phyloP scores from a whole-genome alignment of 2,113 vertebrate genomes.

The Lampris megalopsis region DNA sequence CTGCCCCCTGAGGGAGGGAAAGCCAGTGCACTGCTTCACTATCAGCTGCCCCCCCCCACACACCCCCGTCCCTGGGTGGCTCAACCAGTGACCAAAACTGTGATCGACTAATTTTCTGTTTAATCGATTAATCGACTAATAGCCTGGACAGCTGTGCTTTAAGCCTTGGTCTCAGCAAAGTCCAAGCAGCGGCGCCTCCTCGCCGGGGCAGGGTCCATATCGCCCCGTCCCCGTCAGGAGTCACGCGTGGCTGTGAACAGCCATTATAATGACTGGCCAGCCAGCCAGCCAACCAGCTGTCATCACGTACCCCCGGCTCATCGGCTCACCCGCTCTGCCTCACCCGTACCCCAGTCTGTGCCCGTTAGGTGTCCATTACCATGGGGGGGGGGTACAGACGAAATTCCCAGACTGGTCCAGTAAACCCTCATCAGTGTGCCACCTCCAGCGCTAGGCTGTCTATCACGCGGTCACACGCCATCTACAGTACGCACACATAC shows the following conservation, averaged over 20 bases:
- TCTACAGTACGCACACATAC: conserved; percentile 8
- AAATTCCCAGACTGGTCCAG: conserved; percentile 44
- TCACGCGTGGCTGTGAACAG: conserved; percentile 33
- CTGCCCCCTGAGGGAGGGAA: conserved; percentile 3
- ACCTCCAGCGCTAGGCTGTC: conserved; percentile 20
- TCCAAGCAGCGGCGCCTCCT: conserved; percentile 22
- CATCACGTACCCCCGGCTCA: not conserved
- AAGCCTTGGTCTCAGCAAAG: not conserved
- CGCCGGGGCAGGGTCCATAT: conserved; percentile 30
- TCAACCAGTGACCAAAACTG: not conserved
- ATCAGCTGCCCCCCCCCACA: too few species aligned
- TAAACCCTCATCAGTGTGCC: conserved; percentile 54
- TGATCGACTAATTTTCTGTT: too few species aligned
- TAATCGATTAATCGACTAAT: too few species aligned
- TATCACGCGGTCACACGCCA: not conserved
- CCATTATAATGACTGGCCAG: conserved; percentile 46
- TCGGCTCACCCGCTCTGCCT: not conserved
- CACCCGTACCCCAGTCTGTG: conserved; percentile 10
- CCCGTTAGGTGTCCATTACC: conserved; percentile 55
- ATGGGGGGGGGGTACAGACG: conserved; percentile 39
- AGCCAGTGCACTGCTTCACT: too few species aligned
- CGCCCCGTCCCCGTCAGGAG: conserved; percentile 45
- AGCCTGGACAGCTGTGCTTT: too few species aligned
- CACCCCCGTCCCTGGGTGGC: not conserved
- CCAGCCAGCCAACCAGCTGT: conserved; percentile 18